Conservation (phyloP, 2,888 invertebrate genomes). For the Pachliopta kotzebuea region DNA sequence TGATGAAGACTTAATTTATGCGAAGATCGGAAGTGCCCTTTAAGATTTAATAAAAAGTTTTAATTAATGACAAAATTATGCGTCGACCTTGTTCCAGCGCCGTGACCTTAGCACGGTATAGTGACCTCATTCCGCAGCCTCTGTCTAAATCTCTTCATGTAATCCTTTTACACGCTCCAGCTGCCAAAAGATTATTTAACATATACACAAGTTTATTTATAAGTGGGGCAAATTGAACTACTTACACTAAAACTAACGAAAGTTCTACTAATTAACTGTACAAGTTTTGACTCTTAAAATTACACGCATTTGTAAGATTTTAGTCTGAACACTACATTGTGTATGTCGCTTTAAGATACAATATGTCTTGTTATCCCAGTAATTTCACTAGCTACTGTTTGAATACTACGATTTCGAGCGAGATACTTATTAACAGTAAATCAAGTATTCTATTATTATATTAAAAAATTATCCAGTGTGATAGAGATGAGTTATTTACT, state of each 20-base stretch:
- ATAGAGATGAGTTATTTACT: not conserved
- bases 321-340: no score
- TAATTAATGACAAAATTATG: constrained; percentile 1
- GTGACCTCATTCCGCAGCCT: constrained; percentile 14
- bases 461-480: no score
- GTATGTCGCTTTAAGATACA: no score
- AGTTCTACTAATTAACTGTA: not conserved
- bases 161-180: constrained; percentile 16
- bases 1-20: not conserved
- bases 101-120: constrained; percentile 14
- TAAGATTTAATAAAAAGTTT: not conserved
- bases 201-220: not conserved
- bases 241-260: not conserved
- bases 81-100: constrained; percentile 17
- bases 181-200: not conserved
- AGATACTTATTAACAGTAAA: no score
- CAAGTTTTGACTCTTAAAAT: no score
- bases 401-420: no score
- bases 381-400: no score
- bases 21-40: not conserved
- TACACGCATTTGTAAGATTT: no score
- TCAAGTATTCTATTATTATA: no score
- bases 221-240: not conserved
- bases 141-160: not conserved
- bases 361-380: no score